Evolutionary conservation across 23 tunicate genomes (phyloP).

Genomic region (Trididemnum miniatum): DNA sequence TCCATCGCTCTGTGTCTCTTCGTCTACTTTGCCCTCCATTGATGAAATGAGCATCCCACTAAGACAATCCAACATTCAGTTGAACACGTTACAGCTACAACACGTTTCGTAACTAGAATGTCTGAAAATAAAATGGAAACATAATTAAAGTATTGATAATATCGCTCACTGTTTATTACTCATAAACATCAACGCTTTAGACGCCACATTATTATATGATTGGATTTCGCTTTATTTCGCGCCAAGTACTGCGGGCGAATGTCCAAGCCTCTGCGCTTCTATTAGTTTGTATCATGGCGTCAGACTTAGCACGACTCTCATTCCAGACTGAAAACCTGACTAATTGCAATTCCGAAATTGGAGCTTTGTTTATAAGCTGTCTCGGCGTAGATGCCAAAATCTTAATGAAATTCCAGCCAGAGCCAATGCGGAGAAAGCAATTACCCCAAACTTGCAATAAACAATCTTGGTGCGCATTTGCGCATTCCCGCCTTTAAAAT

Average conservation of each 20-base stretch:
- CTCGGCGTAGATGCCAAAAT: not conserved
- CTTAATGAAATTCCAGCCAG: not conserved
- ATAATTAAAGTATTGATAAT: too few species aligned
- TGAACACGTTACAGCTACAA: not conserved
- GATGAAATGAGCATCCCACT: not conserved
- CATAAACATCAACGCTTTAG: not conserved
- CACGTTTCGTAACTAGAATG: not conserved
- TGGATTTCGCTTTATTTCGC: too few species aligned
- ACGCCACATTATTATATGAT: too few species aligned
- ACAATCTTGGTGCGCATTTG: too few species aligned
- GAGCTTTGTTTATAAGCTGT: conserved; percentile 16
- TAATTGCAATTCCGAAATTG: conserved; percentile 27
- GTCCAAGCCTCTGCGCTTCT: not conserved
- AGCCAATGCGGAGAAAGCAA: too few species aligned
- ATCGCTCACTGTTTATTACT: not conserved
- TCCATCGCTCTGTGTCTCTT: not conserved
- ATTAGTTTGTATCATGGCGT: not conserved
- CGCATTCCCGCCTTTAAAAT: too few species aligned
- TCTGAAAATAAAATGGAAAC: not conserved
- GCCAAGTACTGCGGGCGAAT: not conserved
- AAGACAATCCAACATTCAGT: not conserved
- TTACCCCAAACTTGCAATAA: too few species aligned
- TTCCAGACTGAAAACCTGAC: conserved; percentile 7
- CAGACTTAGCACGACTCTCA: not conserved
- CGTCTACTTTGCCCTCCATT: not conserved